phyloP scores from a whole-genome alignment of 2,888 invertebrate genomes.

The Leucophenga maculata region DNA sequence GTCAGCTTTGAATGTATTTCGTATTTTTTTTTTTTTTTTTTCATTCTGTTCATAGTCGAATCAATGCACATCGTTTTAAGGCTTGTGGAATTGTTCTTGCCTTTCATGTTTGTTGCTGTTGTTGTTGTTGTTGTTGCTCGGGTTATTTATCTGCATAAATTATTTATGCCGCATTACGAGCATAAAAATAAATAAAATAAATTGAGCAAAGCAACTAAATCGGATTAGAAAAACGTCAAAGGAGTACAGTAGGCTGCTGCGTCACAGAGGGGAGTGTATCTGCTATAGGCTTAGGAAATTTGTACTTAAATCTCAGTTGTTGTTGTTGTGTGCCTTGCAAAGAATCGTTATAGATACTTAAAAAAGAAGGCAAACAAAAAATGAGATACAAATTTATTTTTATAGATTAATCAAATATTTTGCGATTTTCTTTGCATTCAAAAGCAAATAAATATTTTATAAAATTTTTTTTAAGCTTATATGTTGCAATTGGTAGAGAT shows the following conservation, averaged over 20 bases:
- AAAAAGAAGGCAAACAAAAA: too few relatives aligned
- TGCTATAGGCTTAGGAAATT: background rate
- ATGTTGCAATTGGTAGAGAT: too few relatives aligned
- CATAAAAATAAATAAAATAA: conserved; percentile 66
- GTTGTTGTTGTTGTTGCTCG: conserved; percentile 37
- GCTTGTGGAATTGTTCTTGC: conserved; percentile 22
- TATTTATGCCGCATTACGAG: conserved; percentile 70
- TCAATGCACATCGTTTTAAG: background rate
- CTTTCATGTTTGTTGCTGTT: conserved; percentile 22
- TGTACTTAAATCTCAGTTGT: too few relatives aligned
- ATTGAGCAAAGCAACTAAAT: conserved; percentile 62
- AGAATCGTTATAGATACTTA: too few relatives aligned
- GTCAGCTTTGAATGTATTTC: conserved; percentile 13
- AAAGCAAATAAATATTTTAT: background rate
- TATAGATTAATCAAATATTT: conserved; percentile 58
- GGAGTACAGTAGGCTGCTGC: background rate
- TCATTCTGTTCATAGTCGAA: background rate
- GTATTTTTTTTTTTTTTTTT: too few relatives aligned
- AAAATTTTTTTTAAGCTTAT: too few relatives aligned
- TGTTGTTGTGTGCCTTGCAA: too few relatives aligned
- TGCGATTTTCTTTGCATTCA: background rate
- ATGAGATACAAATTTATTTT: conserved; percentile 60
- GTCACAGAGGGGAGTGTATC: background rate
- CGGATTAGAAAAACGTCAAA: conserved; percentile 58
- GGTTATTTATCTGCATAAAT: conserved; percentile 67